Evolutionary conservation across 2,888 invertebrate genomes (phyloP), one percentile per base, ranked within the genome.

Genomic region (Temnothorax ravouxi): DNA sequence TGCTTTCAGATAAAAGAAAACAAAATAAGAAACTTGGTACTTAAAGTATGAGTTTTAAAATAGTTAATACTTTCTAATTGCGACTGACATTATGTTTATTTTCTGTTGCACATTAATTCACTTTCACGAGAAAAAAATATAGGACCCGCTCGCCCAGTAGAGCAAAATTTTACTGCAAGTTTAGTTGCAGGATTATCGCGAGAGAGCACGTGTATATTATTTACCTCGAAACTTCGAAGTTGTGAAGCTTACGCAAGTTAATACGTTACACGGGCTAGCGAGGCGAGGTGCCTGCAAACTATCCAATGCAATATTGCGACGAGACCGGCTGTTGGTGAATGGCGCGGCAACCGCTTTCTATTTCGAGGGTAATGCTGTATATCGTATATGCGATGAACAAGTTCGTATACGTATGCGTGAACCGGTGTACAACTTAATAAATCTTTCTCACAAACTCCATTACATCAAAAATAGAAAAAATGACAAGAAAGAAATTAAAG

Each of bases 291-390:
- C 74, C 74, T 84, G 77, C 79, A 61, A 74, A 50, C 50, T 29
- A 59, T 76, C 52, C 25, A 69, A 75, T 62, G 76, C 75, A 61
- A 85, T 76, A 71, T 85, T 74, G 59, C 75, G 67, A 76, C 75
- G 62, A 66, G 83, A 47, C 61, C 50, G 44, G 67, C 41, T 61
- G 76, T 44, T 62, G 61, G 62, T 21, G 77, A 77, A 67, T 77
- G 41, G 59, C 34, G 47, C 71, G 44, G 38, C 38, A 71, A 72
- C 79, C 72, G 56, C 79, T 38, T 80, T 72, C 72, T 72, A 80
- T 80, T 80, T 59, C 13, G 47, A 72, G 25, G 59, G 38, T 62
- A 44, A 50, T 52, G 75, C 34, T 15, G 15, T 75, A 38, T 62
- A 75, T 25, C 50, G 34, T 44, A 34, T n/a, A 54, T n/a, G n/a